Percentiles rank a stretch among this genome's conserved stretches.
phyloP scores from a whole-genome alignment of 2,888 invertebrate genomes.

The Acanthacorydalis orientalis region DNA sequence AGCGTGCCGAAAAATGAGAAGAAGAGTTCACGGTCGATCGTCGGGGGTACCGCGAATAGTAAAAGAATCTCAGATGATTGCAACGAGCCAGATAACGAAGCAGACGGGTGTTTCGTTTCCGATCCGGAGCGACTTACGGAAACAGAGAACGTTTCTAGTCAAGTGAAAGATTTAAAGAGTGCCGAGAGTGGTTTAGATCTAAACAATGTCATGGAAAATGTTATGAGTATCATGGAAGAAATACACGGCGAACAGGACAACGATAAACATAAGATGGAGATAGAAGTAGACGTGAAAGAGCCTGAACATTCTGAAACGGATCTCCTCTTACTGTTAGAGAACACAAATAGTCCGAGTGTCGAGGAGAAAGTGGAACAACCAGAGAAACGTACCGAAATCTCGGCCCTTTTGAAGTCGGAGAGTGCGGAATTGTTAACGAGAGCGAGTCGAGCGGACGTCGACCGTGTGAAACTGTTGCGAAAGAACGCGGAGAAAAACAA shows the following conservation, averaged over 20 bases:
- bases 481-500: not conserved
- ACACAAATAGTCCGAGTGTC: not conserved
- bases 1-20: not conserved
- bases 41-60: no score
- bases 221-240: not conserved
- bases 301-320: not conserved
- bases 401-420: not conserved
- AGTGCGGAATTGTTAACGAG: not conserved
- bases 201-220: not conserved
- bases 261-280: not conserved
- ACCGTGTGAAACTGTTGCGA: not conserved
- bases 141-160: no score
- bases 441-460: not conserved
- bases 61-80: no score
- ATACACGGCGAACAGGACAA: not conserved
- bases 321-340: no score
- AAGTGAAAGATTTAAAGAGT: no score
- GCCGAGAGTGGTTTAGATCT: not conserved
- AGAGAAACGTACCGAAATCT: not conserved
- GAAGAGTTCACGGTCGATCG: not conserved
- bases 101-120: no score
- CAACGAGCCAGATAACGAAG: no score
- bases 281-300: not conserved
- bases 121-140: no score
- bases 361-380: not conserved